Percentiles rank a stretch among this genome's conserved stretches.
These are phyloP conservation scores for Drosophila repleta DNA, from an alignment of 1,140 invertebrate genomes.

Conservation along the genomic window DNA sequence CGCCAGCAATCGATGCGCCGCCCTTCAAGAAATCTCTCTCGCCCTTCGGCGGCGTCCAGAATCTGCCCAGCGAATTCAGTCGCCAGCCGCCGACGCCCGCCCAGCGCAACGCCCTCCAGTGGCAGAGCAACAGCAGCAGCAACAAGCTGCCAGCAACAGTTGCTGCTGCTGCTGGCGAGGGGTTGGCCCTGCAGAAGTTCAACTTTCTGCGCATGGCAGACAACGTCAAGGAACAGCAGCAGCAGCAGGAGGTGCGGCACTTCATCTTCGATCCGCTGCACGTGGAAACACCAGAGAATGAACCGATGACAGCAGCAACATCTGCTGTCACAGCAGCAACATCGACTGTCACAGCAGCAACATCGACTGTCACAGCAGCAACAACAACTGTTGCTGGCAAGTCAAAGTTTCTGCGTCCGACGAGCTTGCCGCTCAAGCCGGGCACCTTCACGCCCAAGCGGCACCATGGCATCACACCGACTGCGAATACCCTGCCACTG, in stretches of 20 bases:
- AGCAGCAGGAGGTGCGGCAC: constrained; percentile 84
- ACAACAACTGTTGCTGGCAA: constrained; percentile 29
- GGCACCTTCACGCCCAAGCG: constrained; percentile 91
- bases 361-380: not conserved
- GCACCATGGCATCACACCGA: constrained; percentile 90
- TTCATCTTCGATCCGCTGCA: constrained; percentile 85
- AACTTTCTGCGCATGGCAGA: constrained; percentile 81
- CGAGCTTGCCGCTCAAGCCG: constrained; percentile 91
- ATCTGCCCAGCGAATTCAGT: constrained; percentile 77
- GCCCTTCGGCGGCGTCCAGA: constrained; percentile 76
- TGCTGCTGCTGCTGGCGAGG: not conserved
- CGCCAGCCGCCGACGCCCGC: constrained; percentile 69
- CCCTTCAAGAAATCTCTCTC: constrained; percentile 54
- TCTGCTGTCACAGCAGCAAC: not conserved
- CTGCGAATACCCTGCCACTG: constrained; percentile 89
- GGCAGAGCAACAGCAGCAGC: constrained; percentile 41
- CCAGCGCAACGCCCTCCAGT: constrained; percentile 69
- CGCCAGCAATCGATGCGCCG: constrained; percentile 11
- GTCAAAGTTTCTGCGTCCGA: constrained; percentile 89
- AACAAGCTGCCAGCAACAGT: constrained; percentile 1
- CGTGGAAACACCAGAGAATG: constrained; percentile 57
- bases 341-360: not conserved
- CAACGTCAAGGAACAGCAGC: constrained; percentile 57
- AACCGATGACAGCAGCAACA: not conserved
- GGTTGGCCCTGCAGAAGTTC: constrained; percentile 44